A percentile compares a stretch with the other conserved stretches of the same genome.
These are phyloP conservation scores for Aptenodytes patagonicus DNA, from an alignment of 2,113 vertebrate species.

Conservation along the genomic window DNA sequence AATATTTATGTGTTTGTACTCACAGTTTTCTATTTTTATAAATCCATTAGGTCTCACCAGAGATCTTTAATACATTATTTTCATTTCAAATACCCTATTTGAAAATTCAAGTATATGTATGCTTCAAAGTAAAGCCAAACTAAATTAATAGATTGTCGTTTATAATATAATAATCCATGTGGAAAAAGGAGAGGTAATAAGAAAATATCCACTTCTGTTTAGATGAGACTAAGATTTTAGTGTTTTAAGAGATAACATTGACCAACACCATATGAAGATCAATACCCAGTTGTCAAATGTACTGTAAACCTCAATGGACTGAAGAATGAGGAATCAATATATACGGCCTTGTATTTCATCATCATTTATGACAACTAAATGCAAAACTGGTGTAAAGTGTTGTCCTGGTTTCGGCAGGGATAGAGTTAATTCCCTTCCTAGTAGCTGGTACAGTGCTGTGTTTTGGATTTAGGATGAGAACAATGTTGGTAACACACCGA, in stretches of 20 bases:
- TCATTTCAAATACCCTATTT: slow-evolving; percentile 23
- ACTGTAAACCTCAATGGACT: neutral
- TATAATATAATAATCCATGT: neutral
- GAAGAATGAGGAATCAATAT: neutral
- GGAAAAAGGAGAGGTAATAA: neutral
- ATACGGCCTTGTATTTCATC: neutral
- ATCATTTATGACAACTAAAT: neutral
- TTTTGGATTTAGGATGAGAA: no score
- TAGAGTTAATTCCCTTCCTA: no score
- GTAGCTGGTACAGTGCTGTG: no score
- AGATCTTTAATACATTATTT: slow-evolving; percentile 31
- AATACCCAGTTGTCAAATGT: neutral
- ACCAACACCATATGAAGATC: neutral
- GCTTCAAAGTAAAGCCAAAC: slow-evolving; percentile 1
- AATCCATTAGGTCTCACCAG: slow-evolving; percentile 3
- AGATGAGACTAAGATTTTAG: neutral
- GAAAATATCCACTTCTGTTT: neutral
- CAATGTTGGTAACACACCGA: no score
- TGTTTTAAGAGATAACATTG: neutral
- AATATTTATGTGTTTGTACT: slow-evolving; percentile 36
- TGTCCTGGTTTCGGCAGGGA: no score
- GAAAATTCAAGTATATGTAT: slow-evolving; percentile 31
- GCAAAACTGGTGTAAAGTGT: neutral
- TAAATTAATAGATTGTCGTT: neutral
- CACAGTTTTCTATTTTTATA: slow-evolving; percentile 39